phyloP scores from a whole-genome alignment of 2,797 vertebrate species.

The Rhinophrynus dorsalis region DNA sequence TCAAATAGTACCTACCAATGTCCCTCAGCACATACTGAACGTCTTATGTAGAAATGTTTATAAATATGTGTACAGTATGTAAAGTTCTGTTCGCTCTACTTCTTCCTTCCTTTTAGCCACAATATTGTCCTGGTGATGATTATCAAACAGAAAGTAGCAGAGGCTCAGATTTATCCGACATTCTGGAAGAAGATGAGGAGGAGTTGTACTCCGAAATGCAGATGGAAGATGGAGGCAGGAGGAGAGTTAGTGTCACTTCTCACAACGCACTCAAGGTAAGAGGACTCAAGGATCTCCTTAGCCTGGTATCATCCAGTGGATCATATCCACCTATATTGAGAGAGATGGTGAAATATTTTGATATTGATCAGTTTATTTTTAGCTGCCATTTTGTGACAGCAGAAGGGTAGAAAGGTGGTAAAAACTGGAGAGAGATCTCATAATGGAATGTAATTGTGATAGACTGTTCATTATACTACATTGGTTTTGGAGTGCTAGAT shows the following conservation, averaged over 20 bases:
- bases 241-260: conserved; percentile 82
- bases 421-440: too few relatives aligned
- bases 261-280: conserved; percentile 93
- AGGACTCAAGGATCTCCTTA: conserved; percentile 11
- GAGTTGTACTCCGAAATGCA: conserved; percentile 97
- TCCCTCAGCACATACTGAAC: too few relatives aligned
- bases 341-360: not conserved
- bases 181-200: conserved; percentile 98
- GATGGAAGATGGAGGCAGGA: conserved; percentile 87
- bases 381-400: not conserved
- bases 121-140: conserved; percentile 89
- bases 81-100: too few relatives aligned
- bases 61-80: too few relatives aligned
- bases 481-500: too few relatives aligned
- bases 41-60: too few relatives aligned
- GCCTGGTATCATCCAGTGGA: too few relatives aligned
- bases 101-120: conserved; percentile 60
- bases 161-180: conserved; percentile 94
- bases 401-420: not conserved
- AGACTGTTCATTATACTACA: too few relatives aligned
- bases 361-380: not conserved
- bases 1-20: too few relatives aligned
- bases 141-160: conserved; percentile 96
- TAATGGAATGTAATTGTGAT: too few relatives aligned
- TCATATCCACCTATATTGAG: not conserved